Evolutionary conservation across 2,888 invertebrate genomes (phyloP), one percentile per base, ranked within the genome.

Genomic region (Drepanosiphum platanoidis): DNA sequence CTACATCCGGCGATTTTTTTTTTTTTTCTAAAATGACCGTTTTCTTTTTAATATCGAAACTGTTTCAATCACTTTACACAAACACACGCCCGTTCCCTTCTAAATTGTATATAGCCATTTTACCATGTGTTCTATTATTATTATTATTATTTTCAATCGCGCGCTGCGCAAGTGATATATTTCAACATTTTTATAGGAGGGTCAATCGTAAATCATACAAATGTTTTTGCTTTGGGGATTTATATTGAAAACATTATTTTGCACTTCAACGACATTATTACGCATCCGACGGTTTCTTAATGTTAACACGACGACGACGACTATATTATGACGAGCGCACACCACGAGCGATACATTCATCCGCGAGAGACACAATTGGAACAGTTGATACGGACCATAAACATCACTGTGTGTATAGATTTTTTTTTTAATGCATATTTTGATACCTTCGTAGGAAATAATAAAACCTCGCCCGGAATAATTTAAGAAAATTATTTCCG

Each of bases 141-240:
- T 80, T 72, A 27, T 46, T 18, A 58, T 58, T 39, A 34, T 80
- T 82, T 64, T 42, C 36, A 74, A 74, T 74, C n/a, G 64, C 39
- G n/a, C n/a, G n/a, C 52, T 13, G 13, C 27, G 27, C 27, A 61
- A 42, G 30, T n/a, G 64, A 61, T 74, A 82, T 80, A 66, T 82
- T 58, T 82, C 34, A 64, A 46, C 52, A 34, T 75, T 75, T 83
- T 46, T 68, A 84, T 32, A 34, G 18, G 7, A 82, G 61, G 82
- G 84, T 52, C 75, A 84, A 84, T 77, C 75, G 84, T 84, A 75
- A 84, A 84, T 84, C 84, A 84, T 84, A 84, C 84, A 77, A 77
- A 84, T 77, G 66, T 84, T 77, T 77, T 66, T 74, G 8, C 32
- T 34, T 36, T 22, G 4, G 34, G 46, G 58, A 81, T 72, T 72